Conservation (phyloP, 1,140 invertebrate species). For the Heliothis subflexa region DNA sequence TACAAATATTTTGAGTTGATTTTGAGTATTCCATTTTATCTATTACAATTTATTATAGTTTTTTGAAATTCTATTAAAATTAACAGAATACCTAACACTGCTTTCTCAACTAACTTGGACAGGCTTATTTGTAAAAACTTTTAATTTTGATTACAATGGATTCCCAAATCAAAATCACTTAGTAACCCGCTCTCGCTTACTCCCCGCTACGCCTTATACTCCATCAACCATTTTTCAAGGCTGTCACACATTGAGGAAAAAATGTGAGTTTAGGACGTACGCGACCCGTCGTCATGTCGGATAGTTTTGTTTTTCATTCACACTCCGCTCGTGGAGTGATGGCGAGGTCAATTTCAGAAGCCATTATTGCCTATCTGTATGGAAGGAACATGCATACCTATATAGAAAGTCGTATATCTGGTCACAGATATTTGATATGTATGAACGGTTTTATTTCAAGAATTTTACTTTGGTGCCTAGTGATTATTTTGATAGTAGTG, state of each 20-base stretch:
- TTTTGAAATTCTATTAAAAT: too few relatives aligned
- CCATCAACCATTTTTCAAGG: conserved; percentile 59
- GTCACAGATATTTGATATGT: too few relatives aligned
- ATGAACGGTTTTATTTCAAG: too few relatives aligned
- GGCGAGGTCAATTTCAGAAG: conserved; percentile 2
- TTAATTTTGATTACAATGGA: too few relatives aligned
- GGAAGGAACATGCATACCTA: neutral
- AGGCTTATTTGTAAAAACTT: too few relatives aligned
- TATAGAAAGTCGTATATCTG: too few relatives aligned
- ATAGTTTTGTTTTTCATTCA: conserved; percentile 33
- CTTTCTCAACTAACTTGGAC: too few relatives aligned
- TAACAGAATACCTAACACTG: too few relatives aligned
- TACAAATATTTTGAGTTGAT: too few relatives aligned
- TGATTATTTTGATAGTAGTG: neutral
- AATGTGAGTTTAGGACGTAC: conserved; percentile 62
- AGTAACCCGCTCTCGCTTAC: conserved; percentile 43
- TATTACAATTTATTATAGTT: too few relatives aligned
- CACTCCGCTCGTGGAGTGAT: neutral
- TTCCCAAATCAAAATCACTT: conserved; percentile 7
- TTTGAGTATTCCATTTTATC: too few relatives aligned
- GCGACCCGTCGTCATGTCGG: conserved; percentile 47
- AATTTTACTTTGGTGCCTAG: neutral
- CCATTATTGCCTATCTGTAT: neutral
- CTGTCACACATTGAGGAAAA: conserved; percentile 62
- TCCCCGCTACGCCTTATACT: neutral